These are phyloP conservation scores for Lasioglossum villosulum DNA, from an alignment of 2,888 invertebrate species.

Conservation along the genomic window DNA sequence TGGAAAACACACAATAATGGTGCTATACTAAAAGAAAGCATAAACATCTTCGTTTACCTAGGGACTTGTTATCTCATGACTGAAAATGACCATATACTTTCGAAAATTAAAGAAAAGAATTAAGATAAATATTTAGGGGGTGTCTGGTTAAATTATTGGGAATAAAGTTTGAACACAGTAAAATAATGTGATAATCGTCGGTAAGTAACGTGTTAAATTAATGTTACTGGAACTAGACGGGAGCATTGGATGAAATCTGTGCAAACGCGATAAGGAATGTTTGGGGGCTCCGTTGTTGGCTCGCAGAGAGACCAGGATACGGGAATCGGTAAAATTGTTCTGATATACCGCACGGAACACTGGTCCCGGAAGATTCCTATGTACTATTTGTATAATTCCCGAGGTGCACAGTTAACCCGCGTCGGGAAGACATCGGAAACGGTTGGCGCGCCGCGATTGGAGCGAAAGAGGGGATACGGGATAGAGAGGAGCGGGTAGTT, in stretches of 20 bases:
- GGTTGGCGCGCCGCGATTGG: constrained; percentile 18
- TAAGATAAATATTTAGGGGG: not conserved
- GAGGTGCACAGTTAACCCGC: constrained; percentile 50
- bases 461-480: not conserved
- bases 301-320: not conserved
- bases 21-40: too few relatives aligned
- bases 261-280: not conserved
- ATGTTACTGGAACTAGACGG: not conserved
- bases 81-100: too few relatives aligned
- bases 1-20: too few relatives aligned
- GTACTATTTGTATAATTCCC: constrained; percentile 12
- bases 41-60: too few relatives aligned
- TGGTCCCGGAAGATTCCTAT: not conserved
- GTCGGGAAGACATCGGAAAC: constrained; percentile 57
- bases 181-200: not conserved
- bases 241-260: not conserved
- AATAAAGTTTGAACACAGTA: not conserved
- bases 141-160: not conserved
- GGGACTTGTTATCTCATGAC: too few relatives aligned
- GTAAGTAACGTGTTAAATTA: not conserved
- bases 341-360: not conserved
- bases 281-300: not conserved
- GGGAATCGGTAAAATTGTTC: constrained; percentile 1
- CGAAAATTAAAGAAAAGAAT: too few relatives aligned
- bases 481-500: constrained; percentile 22